These are phyloP conservation scores for Falco naumanni DNA, from an alignment of 2,797 vertebrate species.

Conservation along the genomic window DNA sequence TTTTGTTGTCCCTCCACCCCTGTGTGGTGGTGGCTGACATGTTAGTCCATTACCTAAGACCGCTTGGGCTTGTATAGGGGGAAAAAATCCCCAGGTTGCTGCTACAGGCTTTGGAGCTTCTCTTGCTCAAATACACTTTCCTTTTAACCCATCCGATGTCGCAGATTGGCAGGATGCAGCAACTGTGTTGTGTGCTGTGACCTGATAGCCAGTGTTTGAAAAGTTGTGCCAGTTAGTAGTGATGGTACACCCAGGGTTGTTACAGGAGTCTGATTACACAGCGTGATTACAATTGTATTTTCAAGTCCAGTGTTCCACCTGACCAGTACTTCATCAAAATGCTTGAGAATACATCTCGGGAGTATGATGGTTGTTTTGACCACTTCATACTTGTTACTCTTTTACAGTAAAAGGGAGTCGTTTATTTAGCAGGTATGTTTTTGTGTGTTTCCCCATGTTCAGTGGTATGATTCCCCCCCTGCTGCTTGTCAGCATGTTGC, in stretches of 20 bases:
- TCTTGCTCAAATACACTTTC: background rate
- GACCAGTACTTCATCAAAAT: background rate
- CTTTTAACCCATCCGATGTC: background rate
- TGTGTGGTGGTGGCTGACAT: background rate
- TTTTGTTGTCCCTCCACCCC: accelerated
- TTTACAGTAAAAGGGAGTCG: background rate
- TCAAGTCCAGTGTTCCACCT: background rate
- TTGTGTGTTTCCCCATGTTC: background rate
- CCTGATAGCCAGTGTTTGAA: background rate
- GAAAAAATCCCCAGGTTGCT: background rate
- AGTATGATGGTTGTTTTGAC: background rate
- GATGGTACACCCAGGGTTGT: background rate
- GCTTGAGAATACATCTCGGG: background rate
- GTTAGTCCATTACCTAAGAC: background rate
- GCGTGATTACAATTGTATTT: background rate
- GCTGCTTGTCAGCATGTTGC: background rate
- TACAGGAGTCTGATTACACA: constrained; percentile 23
- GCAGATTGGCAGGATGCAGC: background rate
- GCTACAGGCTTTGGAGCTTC: background rate
- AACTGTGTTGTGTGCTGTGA: accelerated
- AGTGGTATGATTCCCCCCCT: background rate
- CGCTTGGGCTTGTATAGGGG: background rate
- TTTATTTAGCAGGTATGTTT: background rate
- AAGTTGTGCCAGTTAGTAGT: background rate
- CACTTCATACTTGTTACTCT: background rate